phyloP scores from a whole-genome alignment of 92 coral and sea anemone genomes.

The Epizoanthus ramosus region DNA sequence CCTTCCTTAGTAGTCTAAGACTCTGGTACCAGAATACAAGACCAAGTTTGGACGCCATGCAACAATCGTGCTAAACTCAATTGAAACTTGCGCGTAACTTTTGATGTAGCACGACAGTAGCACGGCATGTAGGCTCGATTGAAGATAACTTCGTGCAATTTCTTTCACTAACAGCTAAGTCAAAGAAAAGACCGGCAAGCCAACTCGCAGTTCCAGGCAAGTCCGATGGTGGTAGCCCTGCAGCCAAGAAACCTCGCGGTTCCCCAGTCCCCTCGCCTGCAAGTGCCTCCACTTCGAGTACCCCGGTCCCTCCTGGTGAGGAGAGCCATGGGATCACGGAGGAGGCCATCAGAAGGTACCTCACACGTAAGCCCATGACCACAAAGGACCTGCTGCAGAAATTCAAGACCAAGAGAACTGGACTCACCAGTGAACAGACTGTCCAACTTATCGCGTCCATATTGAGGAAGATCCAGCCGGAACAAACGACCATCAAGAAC shows the following conservation, averaged over 20 bases:
- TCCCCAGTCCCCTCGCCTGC: slow-evolving; percentile 71
- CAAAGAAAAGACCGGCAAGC: slow-evolving; percentile 89
- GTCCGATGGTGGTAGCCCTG: slow-evolving; percentile 60
- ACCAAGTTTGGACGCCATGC: too few relatives aligned
- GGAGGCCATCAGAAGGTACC: slow-evolving; percentile 94
- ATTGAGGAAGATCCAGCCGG: slow-evolving; percentile 84
- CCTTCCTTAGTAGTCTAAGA: too few relatives aligned
- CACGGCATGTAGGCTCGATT: too few relatives aligned
- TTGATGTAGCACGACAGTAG: too few relatives aligned
- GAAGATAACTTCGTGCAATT: neutral
- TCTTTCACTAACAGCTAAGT: slow-evolving; percentile 56
- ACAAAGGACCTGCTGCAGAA: slow-evolving; percentile 96
- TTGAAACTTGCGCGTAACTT: too few relatives aligned
- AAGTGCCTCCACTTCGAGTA: slow-evolving; percentile 67
- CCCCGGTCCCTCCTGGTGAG: slow-evolving; percentile 80
- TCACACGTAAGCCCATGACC: slow-evolving; percentile 97
- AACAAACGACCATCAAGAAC: slow-evolving; percentile 86
- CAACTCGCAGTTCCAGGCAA: slow-evolving; percentile 31
- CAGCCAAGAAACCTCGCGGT: slow-evolving; percentile 81
- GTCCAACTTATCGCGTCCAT: slow-evolving; percentile 91
- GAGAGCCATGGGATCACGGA: slow-evolving; percentile 93
- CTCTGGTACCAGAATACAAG: too few relatives aligned
- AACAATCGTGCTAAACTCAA: too few relatives aligned
- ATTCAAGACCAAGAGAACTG: slow-evolving; percentile 91
- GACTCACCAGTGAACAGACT: slow-evolving; percentile 92